Evolutionary conservation across 2,888 invertebrate genomes (phyloP).

Genomic region (Dichetophora obliterata): DNA sequence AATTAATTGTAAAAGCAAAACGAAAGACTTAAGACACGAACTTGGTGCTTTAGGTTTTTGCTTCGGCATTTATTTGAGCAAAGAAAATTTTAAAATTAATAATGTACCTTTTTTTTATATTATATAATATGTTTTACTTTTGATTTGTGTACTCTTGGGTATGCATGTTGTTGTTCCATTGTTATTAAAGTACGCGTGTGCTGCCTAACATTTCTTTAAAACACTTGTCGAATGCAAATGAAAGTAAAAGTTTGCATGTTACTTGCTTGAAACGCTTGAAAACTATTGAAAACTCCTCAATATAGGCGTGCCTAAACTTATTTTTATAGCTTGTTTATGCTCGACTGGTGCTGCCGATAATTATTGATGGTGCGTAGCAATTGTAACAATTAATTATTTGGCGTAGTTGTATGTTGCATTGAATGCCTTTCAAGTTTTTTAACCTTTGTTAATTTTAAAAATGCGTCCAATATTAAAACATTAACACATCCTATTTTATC

Average conservation of each 20-base stretch:
- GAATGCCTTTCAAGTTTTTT: too few relatives aligned
- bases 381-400: too few relatives aligned
- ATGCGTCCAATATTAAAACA: too few relatives aligned
- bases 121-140: constrained; percentile 9
- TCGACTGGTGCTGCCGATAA: too few relatives aligned
- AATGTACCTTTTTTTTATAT: neutral
- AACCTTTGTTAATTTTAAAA: too few relatives aligned
- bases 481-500: too few relatives aligned
- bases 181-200: neutral
- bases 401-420: too few relatives aligned
- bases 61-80: neutral
- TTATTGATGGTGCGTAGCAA: too few relatives aligned
- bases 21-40: constrained; percentile 45
- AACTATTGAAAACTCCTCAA: neutral
- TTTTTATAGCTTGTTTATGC: too few relatives aligned
- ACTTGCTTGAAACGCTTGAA: neutral
- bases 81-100: neutral
- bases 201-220: too few relatives aligned
- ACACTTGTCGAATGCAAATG: constrained; percentile 30
- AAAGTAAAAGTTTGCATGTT: constrained; percentile 33
- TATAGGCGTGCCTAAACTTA: too few relatives aligned
- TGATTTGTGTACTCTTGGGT: neutral
- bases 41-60: neutral
- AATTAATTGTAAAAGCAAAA: constrained; percentile 24
- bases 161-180: constrained; percentile 3